Evolutionary conservation across 2,113 vertebrate species (phyloP).

Genomic region (Dasypus novemcinctus): DNA sequence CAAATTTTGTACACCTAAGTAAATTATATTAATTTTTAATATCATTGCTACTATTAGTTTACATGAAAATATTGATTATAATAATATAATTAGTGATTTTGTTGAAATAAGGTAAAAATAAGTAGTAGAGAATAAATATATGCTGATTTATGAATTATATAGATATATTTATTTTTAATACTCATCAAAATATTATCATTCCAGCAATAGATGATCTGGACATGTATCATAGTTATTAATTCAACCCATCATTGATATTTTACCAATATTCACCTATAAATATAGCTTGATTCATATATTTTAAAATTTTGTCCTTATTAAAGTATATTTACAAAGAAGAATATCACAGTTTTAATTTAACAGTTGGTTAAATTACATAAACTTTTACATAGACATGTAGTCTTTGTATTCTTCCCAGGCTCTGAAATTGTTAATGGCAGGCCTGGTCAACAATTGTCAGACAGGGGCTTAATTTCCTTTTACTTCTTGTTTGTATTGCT

Average conservation of each 20-base stretch:
- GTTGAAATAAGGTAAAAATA: not conserved
- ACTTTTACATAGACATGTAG: not conserved
- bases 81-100: conserved; percentile 8
- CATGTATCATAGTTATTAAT: not conserved
- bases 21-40: not conserved
- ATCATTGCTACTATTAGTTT: not conserved
- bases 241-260: not conserved
- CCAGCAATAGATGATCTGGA: not conserved
- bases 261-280: not conserved
- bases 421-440: not conserved
- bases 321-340: not conserved
- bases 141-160: not conserved
- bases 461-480: not conserved
- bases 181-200: not conserved
- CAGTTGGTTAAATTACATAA: not conserved
- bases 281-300: not conserved
- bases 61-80: conserved; percentile 42
- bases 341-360: not conserved
- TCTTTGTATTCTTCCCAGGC: not conserved
- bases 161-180: not conserved
- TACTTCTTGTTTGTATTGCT: not conserved
- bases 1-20: not conserved
- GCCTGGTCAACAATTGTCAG: not conserved
- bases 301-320: not conserved
- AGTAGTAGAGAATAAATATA: not conserved